Base-by-base conservation (phyloP, 2,888 invertebrate species). In the Yponomeuta cagnagella region DNA sequence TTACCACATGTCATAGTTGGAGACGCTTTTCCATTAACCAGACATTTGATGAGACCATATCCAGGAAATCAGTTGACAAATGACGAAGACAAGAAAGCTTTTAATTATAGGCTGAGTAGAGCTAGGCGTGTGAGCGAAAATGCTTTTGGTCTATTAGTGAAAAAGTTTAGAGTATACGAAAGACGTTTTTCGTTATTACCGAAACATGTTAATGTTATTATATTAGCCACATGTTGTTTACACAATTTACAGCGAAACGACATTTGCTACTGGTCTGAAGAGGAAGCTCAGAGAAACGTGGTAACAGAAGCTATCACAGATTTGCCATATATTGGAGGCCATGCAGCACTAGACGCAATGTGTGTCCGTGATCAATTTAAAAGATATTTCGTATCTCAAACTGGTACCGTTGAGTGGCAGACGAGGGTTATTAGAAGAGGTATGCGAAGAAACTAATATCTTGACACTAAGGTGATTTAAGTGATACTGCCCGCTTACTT, bases 21-120 rank as follows among this genome's bases (percentile, higher is more conserved):
- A 69, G 69, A 69, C 65, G 73, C 75, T 43, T 75, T 75, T 71
- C 73, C 73, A n/a, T 68, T 75, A 69, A 70, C 66, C 48, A 65
- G 66, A 71, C 65, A 74, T 69, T 71, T 73, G 66, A 71, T 75
- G 71, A 69, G 58, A 69, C 69, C 69, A 52, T 69, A 69, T 52
- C 70, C 68, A 69, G 70, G 71, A 72, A 72, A 72, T 69, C 66
- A 64, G 71, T 72, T 70, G 43, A 43, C 43, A 37, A 37, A 37
- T 37, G 43, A 37, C 37, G 43, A n/a, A 67, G 43, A 72, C 63
- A 70, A 72, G 72, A 73, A 73, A 71, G 67, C 63, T 65, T 71
- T 72, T 70, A 72, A 74, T 67, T 73, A 73, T 68, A 67, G 72
- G 31, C 58, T 73, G 52, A 70, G 65, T 67, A 65, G 69, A 65